These are phyloP conservation scores for Chelon labrosus DNA, from an alignment of 2,797 vertebrate genomes.

Conservation along the genomic window DNA sequence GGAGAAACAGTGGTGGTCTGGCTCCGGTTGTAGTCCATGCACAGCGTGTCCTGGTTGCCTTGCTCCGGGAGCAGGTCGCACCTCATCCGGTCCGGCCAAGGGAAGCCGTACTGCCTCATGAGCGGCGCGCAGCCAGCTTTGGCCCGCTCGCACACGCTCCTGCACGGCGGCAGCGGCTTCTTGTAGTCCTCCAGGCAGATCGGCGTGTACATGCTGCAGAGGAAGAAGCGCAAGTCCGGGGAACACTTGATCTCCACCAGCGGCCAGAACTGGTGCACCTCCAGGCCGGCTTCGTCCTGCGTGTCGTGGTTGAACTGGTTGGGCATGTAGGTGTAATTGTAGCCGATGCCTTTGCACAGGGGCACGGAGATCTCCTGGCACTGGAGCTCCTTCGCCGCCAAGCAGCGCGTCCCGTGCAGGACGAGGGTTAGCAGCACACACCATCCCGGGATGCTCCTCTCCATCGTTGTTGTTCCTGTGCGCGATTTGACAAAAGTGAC, in stretches of 20 bases:
- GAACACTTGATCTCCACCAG: slow-evolving; percentile 96
- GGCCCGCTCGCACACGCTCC: slow-evolving; percentile 94
- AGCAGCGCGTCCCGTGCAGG: slow-evolving; percentile 56
- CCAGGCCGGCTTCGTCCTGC: slow-evolving; percentile 95
- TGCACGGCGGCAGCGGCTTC: slow-evolving; percentile 94
- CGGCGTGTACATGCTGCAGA: slow-evolving; percentile 96
- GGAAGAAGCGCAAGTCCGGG: slow-evolving; percentile 92
- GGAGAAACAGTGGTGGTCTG: slow-evolving; percentile 85
- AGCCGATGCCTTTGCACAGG: slow-evolving; percentile 94
- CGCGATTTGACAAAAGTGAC: slow-evolving; percentile 38
- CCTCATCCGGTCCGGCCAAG: slow-evolving; percentile 95
- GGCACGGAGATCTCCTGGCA: slow-evolving; percentile 96
- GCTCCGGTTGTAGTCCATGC: slow-evolving; percentile 95
- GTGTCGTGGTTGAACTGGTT: slow-evolving; percentile 98
- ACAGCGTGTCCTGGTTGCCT: slow-evolving; percentile 89
- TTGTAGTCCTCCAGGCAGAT: slow-evolving; percentile 96
- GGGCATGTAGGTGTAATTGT: slow-evolving; percentile 96
- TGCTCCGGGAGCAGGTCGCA: slow-evolving; percentile 93
- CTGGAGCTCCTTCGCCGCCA: slow-evolving; percentile 88
- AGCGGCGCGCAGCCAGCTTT: slow-evolving; percentile 93
- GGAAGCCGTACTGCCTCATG: slow-evolving; percentile 96
- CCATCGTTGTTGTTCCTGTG: slow-evolving; percentile 55
- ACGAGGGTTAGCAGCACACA: slow-evolving; percentile 66
- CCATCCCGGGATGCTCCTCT: slow-evolving; percentile 76
- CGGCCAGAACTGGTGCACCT: slow-evolving; percentile 97